A percentile compares a stretch with the other conserved stretches of the same genome.
phyloP scores from a whole-genome alignment of 2,113 vertebrate genomes.

The Phycodurus eques region DNA sequence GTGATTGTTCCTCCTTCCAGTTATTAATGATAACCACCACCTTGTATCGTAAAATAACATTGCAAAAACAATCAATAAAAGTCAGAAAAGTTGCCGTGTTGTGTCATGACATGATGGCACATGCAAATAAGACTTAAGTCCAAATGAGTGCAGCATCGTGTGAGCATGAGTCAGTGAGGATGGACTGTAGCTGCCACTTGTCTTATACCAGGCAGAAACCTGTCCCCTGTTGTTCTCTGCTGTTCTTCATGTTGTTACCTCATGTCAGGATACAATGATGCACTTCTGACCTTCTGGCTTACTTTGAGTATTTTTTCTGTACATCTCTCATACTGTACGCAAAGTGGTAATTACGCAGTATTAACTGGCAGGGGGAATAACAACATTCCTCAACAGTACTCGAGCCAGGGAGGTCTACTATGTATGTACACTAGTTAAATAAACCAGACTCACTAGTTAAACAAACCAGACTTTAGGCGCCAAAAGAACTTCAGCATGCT shows the following conservation, averaged over 20 bases:
- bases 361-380: not conserved
- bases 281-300: not conserved
- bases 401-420: not conserved
- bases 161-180: too few species aligned
- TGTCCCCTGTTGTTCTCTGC: not conserved
- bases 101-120: too few species aligned
- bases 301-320: not conserved
- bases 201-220: not conserved
- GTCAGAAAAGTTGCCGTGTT: too few species aligned
- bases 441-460: not conserved
- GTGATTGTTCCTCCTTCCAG: too few species aligned
- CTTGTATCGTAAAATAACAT: too few species aligned
- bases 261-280: not conserved
- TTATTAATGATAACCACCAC: too few species aligned
- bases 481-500: not conserved
- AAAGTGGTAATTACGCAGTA: not conserved
- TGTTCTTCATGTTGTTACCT: not conserved
- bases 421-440: not conserved
- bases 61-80: too few species aligned
- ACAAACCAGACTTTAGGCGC: not conserved
- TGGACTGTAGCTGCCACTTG: too few species aligned
- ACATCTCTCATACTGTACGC: not conserved
- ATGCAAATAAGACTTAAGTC: too few species aligned
- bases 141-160: too few species aligned
- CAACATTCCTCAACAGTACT: not conserved